A percentile compares a stretch with the other conserved stretches of the same genome.
These are phyloP conservation scores for Brachionus calyciflorus DNA, from an alignment of 1,140 invertebrate species.

Conservation along the genomic window DNA sequence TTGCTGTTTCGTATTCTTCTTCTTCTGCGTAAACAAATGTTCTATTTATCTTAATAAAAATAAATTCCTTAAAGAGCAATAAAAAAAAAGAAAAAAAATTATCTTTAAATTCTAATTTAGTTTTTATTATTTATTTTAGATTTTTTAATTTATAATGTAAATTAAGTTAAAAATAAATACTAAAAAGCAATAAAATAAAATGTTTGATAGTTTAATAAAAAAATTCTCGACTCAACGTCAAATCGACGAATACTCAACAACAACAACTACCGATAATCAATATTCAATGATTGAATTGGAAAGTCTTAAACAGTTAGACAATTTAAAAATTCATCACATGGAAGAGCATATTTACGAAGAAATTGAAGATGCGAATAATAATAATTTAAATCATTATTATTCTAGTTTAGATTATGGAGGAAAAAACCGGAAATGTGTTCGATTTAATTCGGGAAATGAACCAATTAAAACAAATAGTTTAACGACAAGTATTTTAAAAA, in stretches of 20 bases:
- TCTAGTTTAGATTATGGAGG: background rate
- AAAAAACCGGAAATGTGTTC: constrained; percentile 1
- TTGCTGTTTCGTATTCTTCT: too few species aligned
- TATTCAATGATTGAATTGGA: constrained; percentile 8
- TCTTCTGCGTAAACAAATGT: constrained; percentile 12
- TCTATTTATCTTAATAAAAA: constrained; percentile 1
- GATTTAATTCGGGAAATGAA: background rate
- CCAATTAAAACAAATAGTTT: background rate
- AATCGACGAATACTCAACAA: background rate
- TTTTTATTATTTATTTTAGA: constrained; percentile 6
- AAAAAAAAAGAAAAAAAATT: too few species aligned
- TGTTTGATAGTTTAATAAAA: constrained; percentile 21
- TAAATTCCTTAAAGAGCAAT: constrained; percentile 14
- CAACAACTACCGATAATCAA: too few species aligned
- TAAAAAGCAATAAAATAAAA: background rate
- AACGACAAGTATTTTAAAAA: background rate
- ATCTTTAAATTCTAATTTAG: too few species aligned
- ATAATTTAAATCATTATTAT: constrained; percentile 1
- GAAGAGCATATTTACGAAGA: constrained; percentile 35
- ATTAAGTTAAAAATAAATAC: background rate
- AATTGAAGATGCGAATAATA: constrained; percentile 14
- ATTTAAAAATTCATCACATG: background rate
- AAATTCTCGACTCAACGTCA: constrained; percentile 14
- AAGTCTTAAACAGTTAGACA: background rate
- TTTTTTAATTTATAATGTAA: constrained; percentile 27